A percentile compares a stretch with the other conserved stretches of the same genome.
Evolutionary conservation across 1,140 invertebrate genomes (phyloP).

Genomic region (Drosophila micromelanica): DNA sequence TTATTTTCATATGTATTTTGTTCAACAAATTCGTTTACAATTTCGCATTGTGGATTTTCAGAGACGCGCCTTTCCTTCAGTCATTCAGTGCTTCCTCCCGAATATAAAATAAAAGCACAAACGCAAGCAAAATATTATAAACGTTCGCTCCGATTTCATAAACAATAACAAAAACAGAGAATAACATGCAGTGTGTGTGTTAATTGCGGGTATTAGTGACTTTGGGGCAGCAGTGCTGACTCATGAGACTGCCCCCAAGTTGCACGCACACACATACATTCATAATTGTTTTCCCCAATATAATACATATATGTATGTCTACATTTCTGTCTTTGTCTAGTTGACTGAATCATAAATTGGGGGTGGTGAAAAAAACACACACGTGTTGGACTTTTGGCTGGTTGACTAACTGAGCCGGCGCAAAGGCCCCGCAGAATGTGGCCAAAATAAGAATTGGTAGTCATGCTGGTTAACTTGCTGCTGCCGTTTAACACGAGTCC

Average conservation of each 20-base stretch:
- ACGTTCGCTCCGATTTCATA: constrained; percentile 66
- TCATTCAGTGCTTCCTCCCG: constrained; percentile 27
- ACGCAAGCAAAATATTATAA: constrained; percentile 66
- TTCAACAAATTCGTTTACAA: constrained; percentile 21
- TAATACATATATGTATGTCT: neutral
- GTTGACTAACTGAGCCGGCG: constrained; percentile 32
- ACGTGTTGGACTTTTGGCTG: constrained; percentile 30
- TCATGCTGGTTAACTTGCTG: constrained; percentile 27
- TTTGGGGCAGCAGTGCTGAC: constrained; percentile 42
- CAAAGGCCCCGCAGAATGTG: constrained; percentile 34
- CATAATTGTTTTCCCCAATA: constrained; percentile 1
- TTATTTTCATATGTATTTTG: constrained; percentile 15
- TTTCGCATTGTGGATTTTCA: constrained; percentile 36
- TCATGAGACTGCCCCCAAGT: constrained; percentile 37
- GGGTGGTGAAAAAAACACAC: constrained; percentile 10
- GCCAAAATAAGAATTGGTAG: constrained; percentile 7
- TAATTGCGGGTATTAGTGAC: constrained; percentile 62
- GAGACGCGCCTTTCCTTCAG: constrained; percentile 19
- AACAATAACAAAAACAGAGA: constrained; percentile 58
- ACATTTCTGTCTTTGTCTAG: constrained; percentile 7
- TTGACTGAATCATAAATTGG: constrained; percentile 29
- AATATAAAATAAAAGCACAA: constrained; percentile 26
- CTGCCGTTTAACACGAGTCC: constrained; percentile 50
- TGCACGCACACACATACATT: constrained; percentile 6
- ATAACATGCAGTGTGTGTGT: constrained; percentile 66